Conservation (phyloP, 2,888 invertebrate species). For the Sepiola atlantica region DNA sequence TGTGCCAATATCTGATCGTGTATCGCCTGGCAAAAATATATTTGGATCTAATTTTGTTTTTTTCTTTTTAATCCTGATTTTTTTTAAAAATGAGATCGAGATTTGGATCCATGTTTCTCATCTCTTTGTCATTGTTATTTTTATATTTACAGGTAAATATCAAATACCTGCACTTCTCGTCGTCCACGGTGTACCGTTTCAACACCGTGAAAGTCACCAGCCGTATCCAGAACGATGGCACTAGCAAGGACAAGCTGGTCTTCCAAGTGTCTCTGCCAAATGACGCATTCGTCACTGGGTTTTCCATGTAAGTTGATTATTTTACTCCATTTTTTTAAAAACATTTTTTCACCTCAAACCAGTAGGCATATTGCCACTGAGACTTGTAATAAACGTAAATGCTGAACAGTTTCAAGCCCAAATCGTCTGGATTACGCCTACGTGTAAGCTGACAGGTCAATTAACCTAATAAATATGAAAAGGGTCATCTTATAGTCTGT, state of each 20-base stretch:
- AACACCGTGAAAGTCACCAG: slow-evolving; percentile 81
- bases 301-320: slow-evolving; percentile 54
- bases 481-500: too few relatives aligned
- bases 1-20: too few relatives aligned
- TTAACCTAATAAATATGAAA: too few relatives aligned
- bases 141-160: slow-evolving; percentile 46
- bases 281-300: slow-evolving; percentile 60
- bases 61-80: not conserved
- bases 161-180: slow-evolving; percentile 78
- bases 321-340: not conserved
- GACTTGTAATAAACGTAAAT: too few relatives aligned
- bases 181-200: slow-evolving; percentile 80
- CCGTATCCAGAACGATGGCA: slow-evolving; percentile 78
- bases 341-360: too few relatives aligned
- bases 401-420: too few relatives aligned
- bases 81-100: not conserved
- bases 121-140: not conserved
- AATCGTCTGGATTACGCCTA: too few relatives aligned
- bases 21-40: too few relatives aligned
- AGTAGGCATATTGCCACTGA: not conserved
- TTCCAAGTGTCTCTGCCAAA: slow-evolving; percentile 57
- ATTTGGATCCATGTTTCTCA: not conserved
- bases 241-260: slow-evolving; percentile 79
- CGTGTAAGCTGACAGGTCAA: too few relatives aligned
- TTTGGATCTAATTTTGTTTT: not conserved